Base-by-base conservation (phyloP, 2,797 vertebrate species). In the Poecile montanus region DNA sequence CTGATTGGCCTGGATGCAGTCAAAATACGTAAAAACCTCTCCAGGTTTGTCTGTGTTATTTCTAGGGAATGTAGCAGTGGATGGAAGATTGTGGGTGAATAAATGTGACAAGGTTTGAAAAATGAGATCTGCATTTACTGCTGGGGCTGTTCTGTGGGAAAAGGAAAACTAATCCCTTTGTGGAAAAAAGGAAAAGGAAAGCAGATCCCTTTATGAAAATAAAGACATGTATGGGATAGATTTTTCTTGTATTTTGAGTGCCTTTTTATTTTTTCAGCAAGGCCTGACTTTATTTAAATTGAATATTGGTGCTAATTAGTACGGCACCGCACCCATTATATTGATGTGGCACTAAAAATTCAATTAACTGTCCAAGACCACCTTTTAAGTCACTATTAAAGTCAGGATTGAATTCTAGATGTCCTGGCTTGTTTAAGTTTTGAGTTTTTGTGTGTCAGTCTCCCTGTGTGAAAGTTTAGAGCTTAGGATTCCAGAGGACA, bases 1-100 rank as follows among this genome's bases (percentile, higher is more conserved):
- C n/a, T 44, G 15, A 38, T 20, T 38, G 61, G 27, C 38, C 42
- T 26, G 38, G 26, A 45, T 71, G 32, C 29, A 19, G 6, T 47
- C 6, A 25, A 13, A 81, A 22, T 34, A 11, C 38, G 44, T 72
- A 45, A 45, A 66, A 1, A 36, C 40, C 22, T 85, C 23, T 81
- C 34, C 1, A 5, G 44, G 17, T 75, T 65, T 73, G 50, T 16
- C 44, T 18, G 2, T 0, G 0, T 48, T 42, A 11, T 48, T 88
- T 50, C 16, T 27, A 1, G 60, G 17, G 34, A 36, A 26, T 11
- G n/a, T 40, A 47, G 34, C 2, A 11, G 34, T 16, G 26, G 3
- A 21, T 58, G 61, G 29, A 71, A 80, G 25, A 34, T 14, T 60
- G 72, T 9, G 40, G 25, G 57, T 27, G 38, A 91, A 62, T 13